Percentiles rank a stretch among this genome's conserved stretches.
These are phyloP conservation scores for Uloborus plumipes DNA, from an alignment of 2,888 invertebrate species.

Conservation along the genomic window DNA sequence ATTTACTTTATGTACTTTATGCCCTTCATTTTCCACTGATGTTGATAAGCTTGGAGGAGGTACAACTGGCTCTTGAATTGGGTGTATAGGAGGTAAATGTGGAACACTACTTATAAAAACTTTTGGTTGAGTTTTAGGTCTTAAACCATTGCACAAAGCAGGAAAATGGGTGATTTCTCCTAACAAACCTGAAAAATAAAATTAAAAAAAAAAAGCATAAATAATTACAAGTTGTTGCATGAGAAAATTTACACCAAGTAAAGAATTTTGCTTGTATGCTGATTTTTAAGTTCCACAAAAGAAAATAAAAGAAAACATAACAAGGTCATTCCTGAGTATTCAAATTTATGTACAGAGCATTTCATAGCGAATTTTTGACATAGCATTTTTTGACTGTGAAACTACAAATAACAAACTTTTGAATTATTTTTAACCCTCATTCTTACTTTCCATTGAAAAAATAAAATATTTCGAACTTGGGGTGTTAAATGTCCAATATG, in stretches of 20 bases:
- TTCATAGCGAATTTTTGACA: no score
- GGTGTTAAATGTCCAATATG: no score
- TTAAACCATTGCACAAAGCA: conserved; percentile 20
- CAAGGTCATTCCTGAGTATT: no score
- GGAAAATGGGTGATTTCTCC: conserved; percentile 56
- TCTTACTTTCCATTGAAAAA: no score
- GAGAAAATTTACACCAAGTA: no score
- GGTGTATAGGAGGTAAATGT: conserved; percentile 39
- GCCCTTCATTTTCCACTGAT: conserved; percentile 37
- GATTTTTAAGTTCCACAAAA: not conserved
- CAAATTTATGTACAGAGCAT: no score
- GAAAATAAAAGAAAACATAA: not conserved
- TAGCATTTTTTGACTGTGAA: no score
- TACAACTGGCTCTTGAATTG: conserved; percentile 28
- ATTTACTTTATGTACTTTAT: conserved; percentile 35
- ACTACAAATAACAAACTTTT: no score
- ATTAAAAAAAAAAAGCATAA: not conserved
- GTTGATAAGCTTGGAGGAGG: conserved; percentile 41
- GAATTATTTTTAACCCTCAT: no score
- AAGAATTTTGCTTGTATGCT: not conserved
- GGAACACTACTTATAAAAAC: conserved; percentile 16
- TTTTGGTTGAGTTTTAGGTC: conserved; percentile 6
- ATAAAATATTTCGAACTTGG: no score
- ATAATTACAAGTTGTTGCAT: not conserved
- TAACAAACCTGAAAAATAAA: conserved; percentile 19